phyloP scores from a whole-genome alignment of 2,888 invertebrate species.

The Auanema sp. region DNA sequence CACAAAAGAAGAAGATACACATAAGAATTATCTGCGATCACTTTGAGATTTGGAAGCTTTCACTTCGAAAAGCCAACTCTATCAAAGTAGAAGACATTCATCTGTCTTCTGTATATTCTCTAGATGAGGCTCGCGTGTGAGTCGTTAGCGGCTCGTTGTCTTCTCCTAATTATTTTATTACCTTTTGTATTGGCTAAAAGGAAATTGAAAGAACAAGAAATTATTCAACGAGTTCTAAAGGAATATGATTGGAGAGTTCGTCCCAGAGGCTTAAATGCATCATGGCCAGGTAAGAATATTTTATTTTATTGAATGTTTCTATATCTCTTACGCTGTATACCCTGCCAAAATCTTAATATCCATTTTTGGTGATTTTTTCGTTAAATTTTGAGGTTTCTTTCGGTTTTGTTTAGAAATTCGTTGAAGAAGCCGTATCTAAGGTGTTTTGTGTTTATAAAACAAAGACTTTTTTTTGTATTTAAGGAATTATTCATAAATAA shows the following conservation, averaged over 20 bases:
- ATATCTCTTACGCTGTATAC: neutral
- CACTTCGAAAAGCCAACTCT: no score
- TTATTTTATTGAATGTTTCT: neutral
- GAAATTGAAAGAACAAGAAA: conserved; percentile 60
- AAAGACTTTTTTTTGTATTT: neutral
- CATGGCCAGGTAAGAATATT: conserved; percentile 56
- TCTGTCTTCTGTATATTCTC: no score
- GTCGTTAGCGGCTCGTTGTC: conserved; percentile 14
- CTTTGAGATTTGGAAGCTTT: no score
- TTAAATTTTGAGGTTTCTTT: no score
- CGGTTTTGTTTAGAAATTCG: no score
- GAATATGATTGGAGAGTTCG: conserved; percentile 63
- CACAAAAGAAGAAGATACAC: no score
- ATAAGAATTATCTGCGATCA: no score
- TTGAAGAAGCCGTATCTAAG: no score
- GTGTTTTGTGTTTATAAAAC: no score
- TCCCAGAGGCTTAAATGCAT: conserved; percentile 57
- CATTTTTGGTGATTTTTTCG: neutral
- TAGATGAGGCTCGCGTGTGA: neutral
- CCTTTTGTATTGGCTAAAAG: conserved; percentile 14
- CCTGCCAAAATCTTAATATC: neutral
- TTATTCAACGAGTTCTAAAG: conserved; percentile 55
- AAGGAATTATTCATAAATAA: neutral
- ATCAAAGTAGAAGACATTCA: no score
- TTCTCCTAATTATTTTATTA: conserved; percentile 4